Evolutionary conservation across 2,888 invertebrate species (phyloP), one percentile per base, ranked within the genome.

Genomic region (Mesochorus sp.): DNA sequence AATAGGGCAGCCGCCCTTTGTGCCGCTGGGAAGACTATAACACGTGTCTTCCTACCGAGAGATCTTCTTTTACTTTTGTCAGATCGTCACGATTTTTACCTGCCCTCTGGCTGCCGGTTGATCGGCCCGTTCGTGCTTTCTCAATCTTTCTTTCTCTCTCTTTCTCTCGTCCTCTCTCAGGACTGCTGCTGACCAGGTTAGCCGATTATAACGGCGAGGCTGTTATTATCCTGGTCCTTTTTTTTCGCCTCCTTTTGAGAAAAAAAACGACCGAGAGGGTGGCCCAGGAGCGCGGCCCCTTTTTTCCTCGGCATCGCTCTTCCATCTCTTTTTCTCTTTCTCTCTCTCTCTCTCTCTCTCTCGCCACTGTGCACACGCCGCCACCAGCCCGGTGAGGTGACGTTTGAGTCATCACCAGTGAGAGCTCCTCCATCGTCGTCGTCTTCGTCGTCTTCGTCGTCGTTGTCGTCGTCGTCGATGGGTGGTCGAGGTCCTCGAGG

Each of bases 141-240:
- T n/a, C n/a, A n/a, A n/a, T n/a, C n/a, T n/a, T n/a, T n/a, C n/a
- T n/a, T n/a, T n/a, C n/a, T n/a, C n/a, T n/a, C n/a, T n/a, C n/a
- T n/a, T n/a, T n/a, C n/a, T n/a, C n/a, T n/a, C n/a, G n/a, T n/a
- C n/a, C n/a, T n/a, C n/a, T n/a, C n/a, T n/a, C n/a, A n/a, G n/a
- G n/a, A n/a, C n/a, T n/a, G n/a, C n/a, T n/a, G n/a, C 70, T 55
- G 68, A 53, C 53, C 67, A 67, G 79, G 80, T 81, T 82, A 81
- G 76, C 76, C 79, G 82, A 82, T 83, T 78, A 82, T 81, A 81
- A 80, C 80, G 75, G n/a, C n/a, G 74, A 80, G 81, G 79, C 81
- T 78, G 81, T 81, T 83, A 83, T 83, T 83, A 83, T 82, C 83
- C 62, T 72, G 76, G 39, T 53, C 53, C 57, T 44, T 64, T 59